Conservation (phyloP, 2,888 invertebrate species). For the Cerceris ruficornis region DNA sequence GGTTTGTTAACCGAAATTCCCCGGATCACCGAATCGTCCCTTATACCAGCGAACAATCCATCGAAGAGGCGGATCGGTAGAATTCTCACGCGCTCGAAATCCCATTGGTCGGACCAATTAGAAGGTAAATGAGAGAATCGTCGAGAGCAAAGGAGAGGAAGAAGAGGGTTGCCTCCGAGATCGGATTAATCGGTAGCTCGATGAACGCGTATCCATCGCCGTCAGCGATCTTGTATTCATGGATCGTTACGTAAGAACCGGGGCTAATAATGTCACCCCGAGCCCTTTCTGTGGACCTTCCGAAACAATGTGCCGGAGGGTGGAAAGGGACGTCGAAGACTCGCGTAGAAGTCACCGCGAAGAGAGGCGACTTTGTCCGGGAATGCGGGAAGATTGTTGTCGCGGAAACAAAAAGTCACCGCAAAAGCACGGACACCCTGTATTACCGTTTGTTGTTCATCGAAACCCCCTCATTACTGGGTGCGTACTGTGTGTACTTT, state of each 20-base stretch:
- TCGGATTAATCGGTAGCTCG: constrained; percentile 34
- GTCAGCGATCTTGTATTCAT: constrained; percentile 77
- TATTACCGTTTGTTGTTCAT: constrained; percentile 67
- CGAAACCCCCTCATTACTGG: constrained; percentile 64
- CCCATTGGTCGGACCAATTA: constrained; percentile 37
- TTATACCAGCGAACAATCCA: neutral
- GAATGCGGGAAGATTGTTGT: constrained; percentile 79
- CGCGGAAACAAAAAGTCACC: constrained; percentile 74
- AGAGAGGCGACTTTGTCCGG: constrained; percentile 37
- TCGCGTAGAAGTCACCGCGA: constrained; percentile 17
- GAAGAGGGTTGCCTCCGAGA: constrained; percentile 12
- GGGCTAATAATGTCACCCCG: constrained; percentile 73
- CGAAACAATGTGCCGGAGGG: constrained; percentile 52
- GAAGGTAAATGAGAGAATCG: constrained; percentile 17
- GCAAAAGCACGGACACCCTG: constrained; percentile 65
- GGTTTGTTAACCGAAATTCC: neutral
- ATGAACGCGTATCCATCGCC: constrained; percentile 41
- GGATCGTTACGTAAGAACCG: constrained; percentile 76
- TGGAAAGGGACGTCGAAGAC: constrained; percentile 4
- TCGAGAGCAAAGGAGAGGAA: neutral
- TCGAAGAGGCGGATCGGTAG: neutral
- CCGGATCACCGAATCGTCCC: neutral
- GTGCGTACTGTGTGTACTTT: constrained; percentile 34
- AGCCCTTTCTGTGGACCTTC: constrained; percentile 36
- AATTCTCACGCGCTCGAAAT: constrained; percentile 47